Evolutionary conservation across 2,113 vertebrate species (phyloP).

Genomic region (Nannospalax galili): DNA sequence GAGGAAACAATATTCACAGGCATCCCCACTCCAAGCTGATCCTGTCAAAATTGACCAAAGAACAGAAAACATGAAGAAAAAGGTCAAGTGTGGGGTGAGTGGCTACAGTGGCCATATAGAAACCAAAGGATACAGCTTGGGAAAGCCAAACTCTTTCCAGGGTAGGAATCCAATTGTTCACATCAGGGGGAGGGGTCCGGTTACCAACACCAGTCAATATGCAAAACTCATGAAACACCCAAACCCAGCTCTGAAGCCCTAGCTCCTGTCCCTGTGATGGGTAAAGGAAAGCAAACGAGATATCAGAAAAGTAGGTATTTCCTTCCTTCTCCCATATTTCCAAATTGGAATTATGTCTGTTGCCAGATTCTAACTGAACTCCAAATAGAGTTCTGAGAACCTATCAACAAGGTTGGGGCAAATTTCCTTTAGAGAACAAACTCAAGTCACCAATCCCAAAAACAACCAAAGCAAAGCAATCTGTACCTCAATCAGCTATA

Average conservation of each 20-base stretch:
- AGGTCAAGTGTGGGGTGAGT: neutral
- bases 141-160: neutral
- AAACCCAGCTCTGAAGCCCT: neutral
- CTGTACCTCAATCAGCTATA: neutral
- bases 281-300: neutral
- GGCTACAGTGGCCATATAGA: neutral
- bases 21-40: neutral
- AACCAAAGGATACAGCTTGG: neutral
- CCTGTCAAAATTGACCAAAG: neutral
- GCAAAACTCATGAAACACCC: neutral
- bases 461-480: neutral
- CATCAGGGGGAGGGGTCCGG: neutral
- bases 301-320: neutral
- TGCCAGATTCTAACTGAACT: neutral
- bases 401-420: slow-evolving; percentile 53
- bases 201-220: neutral
- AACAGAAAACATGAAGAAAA: slow-evolving; percentile 16
- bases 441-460: neutral
- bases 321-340: neutral
- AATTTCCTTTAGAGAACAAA: slow-evolving; percentile 36
- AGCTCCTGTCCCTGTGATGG: neutral
- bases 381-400: slow-evolving; percentile 52
- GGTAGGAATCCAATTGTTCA: neutral
- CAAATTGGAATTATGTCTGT: neutral
- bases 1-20: neutral